A percentile compares a stretch with the other conserved stretches of the same genome.
phyloP scores from a whole-genome alignment of 2,797 vertebrate species.

The Microchirus variegatus region DNA sequence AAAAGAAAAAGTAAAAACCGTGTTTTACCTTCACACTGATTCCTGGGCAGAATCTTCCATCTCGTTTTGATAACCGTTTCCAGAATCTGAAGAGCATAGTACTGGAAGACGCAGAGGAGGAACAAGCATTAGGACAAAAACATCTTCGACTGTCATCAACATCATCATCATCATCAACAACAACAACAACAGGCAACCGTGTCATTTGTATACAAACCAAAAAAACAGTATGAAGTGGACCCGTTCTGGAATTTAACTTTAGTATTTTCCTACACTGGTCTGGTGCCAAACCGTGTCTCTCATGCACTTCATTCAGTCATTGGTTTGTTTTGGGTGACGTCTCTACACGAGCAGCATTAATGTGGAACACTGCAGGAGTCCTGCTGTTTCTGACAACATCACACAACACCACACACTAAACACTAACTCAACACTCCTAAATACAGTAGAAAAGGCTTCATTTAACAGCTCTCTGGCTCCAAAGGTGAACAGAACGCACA shows the following conservation, averaged over 20 bases:
- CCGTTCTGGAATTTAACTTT: slow-evolving; percentile 57
- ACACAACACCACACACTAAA: slow-evolving; percentile 83
- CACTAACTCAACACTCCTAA: no score
- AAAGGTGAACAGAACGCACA: slow-evolving; percentile 11
- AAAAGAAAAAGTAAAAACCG: neutral
- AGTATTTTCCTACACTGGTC: slow-evolving; percentile 71
- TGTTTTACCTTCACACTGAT: slow-evolving; percentile 96
- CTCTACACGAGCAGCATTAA: slow-evolving; percentile 77
- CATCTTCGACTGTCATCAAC: slow-evolving; percentile 5
- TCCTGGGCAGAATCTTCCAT: slow-evolving; percentile 99
- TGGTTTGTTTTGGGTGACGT: slow-evolving; percentile 56
- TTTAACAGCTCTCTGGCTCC: no score
- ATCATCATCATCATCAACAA: no score
- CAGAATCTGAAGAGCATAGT: slow-evolving; percentile 99
- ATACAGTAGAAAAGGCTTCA: no score
- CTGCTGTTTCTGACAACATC: slow-evolving; percentile 94
- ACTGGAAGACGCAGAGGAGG: slow-evolving; percentile 90
- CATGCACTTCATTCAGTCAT: slow-evolving; percentile 86
- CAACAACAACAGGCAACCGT: slow-evolving; percentile 56
- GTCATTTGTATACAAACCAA: slow-evolving; percentile 59
- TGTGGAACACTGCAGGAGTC: slow-evolving; percentile 86
- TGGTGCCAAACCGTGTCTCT: slow-evolving; percentile 82
- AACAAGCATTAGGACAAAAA: slow-evolving; percentile 62
- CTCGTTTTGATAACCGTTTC: slow-evolving; percentile 99
- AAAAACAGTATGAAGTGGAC: slow-evolving; percentile 72